Conservation (phyloP, 2,797 vertebrate genomes). For the Megalops cyprinoides region DNA sequence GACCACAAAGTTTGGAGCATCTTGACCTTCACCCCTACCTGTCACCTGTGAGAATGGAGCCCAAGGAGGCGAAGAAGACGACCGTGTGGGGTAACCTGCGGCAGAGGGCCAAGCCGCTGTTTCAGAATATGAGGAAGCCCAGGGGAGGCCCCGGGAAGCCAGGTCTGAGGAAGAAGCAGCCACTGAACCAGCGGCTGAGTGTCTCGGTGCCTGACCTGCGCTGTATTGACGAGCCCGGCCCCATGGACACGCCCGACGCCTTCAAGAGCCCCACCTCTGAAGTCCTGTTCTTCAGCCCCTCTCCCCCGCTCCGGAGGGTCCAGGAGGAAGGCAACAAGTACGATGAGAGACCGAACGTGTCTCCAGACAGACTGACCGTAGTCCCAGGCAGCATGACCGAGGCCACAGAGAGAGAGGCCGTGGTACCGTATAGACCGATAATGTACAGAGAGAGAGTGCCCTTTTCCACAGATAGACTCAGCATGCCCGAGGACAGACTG, state of each 20-base stretch:
- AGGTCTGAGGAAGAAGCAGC: slow-evolving; percentile 44
- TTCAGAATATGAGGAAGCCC: slow-evolving; percentile 58
- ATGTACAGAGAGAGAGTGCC: slow-evolving; percentile 27
- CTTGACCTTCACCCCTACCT: neutral
- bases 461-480: slow-evolving; percentile 2
- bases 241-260: slow-evolving; percentile 8
- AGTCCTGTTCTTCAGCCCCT: slow-evolving; percentile 37
- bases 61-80: slow-evolving; percentile 73
- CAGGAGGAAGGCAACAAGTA: too few species aligned
- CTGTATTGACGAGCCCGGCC: slow-evolving; percentile 15
- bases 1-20: too few species aligned
- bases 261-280: slow-evolving; percentile 23
- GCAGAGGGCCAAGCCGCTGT: slow-evolving; percentile 57
- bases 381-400: neutral
- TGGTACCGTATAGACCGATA: neutral
- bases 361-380: neutral
- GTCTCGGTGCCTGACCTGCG: slow-evolving; percentile 74
- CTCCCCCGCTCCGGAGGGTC: neutral
- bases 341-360: too few species aligned
- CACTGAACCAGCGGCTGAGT: slow-evolving; percentile 65
- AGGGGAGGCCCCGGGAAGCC: slow-evolving; percentile 56
- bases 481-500: slow-evolving; percentile 8
- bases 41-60: too few species aligned
- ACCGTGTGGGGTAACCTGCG: slow-evolving; percentile 62
- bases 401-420: neutral